A percentile compares a stretch with the other conserved stretches of the same genome.
phyloP scores from a whole-genome alignment of 2,888 invertebrate species.

The Barypeithes pellucidus region DNA sequence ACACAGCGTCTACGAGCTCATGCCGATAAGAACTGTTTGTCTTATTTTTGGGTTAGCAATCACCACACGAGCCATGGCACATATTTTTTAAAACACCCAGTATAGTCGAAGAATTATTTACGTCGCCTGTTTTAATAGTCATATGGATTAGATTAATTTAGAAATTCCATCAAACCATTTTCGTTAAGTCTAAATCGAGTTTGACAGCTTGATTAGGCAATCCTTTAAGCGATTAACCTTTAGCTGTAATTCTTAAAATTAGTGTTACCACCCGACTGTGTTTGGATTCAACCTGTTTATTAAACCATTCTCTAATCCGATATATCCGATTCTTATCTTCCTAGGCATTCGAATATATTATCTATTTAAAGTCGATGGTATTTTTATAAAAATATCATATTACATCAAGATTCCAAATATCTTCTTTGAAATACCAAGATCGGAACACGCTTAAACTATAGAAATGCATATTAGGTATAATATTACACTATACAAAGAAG shows the following conservation, averaged over 20 bases:
- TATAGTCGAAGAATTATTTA: too few species aligned
- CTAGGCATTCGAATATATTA: constrained; percentile 42
- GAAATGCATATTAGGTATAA: constrained; percentile 29
- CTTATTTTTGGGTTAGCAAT: too few species aligned
- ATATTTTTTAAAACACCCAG: too few species aligned
- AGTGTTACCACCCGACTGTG: constrained; percentile 41
- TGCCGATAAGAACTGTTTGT: too few species aligned
- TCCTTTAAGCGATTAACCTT: constrained; percentile 43
- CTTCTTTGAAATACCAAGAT: constrained; percentile 43
- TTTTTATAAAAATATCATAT: constrained; percentile 47
- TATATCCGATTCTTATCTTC: constrained; percentile 39
- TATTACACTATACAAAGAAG: constrained; percentile 22
- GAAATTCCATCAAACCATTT: not conserved
- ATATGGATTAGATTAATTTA: constrained; percentile 1
- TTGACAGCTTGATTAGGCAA: constrained; percentile 46
- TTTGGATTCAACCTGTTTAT: constrained; percentile 45
- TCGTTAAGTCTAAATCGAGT: constrained; percentile 25
- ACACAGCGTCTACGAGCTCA: too few species aligned
- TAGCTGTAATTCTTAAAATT: constrained; percentile 39
- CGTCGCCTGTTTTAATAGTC: too few species aligned
- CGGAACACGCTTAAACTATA: constrained; percentile 30
- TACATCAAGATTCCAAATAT: constrained; percentile 44
- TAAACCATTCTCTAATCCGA: constrained; percentile 43
- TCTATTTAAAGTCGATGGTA: constrained; percentile 36
- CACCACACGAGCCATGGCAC: too few species aligned